phyloP scores from a whole-genome alignment of 2,113 vertebrate genomes.

The Cyprinodon variegatus region DNA sequence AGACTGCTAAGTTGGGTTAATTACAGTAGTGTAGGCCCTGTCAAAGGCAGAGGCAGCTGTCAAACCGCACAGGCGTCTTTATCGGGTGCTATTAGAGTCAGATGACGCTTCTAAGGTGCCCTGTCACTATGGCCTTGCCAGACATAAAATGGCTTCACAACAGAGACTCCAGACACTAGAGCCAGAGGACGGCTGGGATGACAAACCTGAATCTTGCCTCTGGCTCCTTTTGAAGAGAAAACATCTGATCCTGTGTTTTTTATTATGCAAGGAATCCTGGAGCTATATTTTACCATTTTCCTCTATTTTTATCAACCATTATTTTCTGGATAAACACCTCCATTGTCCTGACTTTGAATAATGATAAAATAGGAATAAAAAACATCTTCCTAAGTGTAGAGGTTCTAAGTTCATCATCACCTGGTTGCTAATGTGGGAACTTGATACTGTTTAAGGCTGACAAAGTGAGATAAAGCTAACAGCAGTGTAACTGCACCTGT shows the following conservation, averaged over 20 bases:
- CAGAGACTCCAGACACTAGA: conserved; percentile 10
- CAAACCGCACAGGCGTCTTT: conserved; percentile 46
- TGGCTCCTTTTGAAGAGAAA: background rate
- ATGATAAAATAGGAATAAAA: background rate
- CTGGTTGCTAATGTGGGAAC: background rate
- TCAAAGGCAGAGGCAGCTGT: conserved; percentile 55
- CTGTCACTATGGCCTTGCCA: conserved; percentile 4
- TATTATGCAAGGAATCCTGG: background rate
- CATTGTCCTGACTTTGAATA: background rate
- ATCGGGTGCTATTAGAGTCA: conserved; percentile 48
- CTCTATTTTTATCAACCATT: background rate
- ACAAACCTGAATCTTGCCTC: background rate
- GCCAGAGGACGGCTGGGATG: background rate
- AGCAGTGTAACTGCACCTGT: background rate
- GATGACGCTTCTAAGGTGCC: conserved; percentile 34
- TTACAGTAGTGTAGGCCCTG: conserved; percentile 47
- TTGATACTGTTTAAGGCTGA: background rate
- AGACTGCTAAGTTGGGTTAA: conserved; percentile 64
- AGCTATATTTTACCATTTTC: background rate
- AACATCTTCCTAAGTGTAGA: background rate
- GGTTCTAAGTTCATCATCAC: background rate
- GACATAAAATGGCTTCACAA: conserved; percentile 8
- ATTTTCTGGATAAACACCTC: background rate
- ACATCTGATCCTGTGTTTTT: background rate
- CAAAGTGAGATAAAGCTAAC: background rate